A percentile compares a stretch with the other conserved stretches of the same genome.
phyloP scores from a whole-genome alignment of 2,113 vertebrate species.

The Labeo rohita region DNA sequence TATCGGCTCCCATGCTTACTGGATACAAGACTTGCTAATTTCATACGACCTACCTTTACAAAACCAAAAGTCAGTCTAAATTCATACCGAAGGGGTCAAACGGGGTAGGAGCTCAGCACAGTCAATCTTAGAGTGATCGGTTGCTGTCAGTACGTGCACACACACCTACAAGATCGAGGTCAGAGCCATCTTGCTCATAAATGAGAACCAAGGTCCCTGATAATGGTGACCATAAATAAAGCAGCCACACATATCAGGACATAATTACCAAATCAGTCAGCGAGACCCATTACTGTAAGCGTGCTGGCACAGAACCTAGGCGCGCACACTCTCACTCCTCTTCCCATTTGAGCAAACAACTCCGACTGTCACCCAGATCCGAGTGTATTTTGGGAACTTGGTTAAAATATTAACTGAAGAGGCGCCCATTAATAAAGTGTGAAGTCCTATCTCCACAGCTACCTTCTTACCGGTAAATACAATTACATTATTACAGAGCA shows the following conservation, averaged over 20 bases:
- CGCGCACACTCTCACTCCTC: slow-evolving; percentile 22
- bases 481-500: slow-evolving; percentile 52
- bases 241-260: slow-evolving; percentile 41
- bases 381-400: slow-evolving; percentile 36
- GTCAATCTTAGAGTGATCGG: slow-evolving; percentile 49
- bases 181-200: slow-evolving; percentile 50
- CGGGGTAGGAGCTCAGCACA: slow-evolving; percentile 69
- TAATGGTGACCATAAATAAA: slow-evolving; percentile 60
- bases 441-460: slow-evolving; percentile 28
- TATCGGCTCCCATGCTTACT: not conserved
- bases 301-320: slow-evolving; percentile 40
- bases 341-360: slow-evolving; percentile 21
- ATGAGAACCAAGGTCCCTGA: slow-evolving; percentile 51
- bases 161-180: slow-evolving; percentile 46
- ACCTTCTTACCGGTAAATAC: slow-evolving; percentile 39
- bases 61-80: not conserved
- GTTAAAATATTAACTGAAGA: slow-evolving; percentile 39
- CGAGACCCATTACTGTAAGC: slow-evolving; percentile 44
- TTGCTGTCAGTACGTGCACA: slow-evolving; percentile 34
- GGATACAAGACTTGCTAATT: slow-evolving; percentile 13
- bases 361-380: slow-evolving; percentile 20
- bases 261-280: slow-evolving; percentile 53
- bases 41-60: not conserved
- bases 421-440: slow-evolving; percentile 26
- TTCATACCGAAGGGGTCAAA: slow-evolving; percentile 18